phyloP scores from a whole-genome alignment of 2,113 vertebrate species.

The Gobiocypris rarus region DNA sequence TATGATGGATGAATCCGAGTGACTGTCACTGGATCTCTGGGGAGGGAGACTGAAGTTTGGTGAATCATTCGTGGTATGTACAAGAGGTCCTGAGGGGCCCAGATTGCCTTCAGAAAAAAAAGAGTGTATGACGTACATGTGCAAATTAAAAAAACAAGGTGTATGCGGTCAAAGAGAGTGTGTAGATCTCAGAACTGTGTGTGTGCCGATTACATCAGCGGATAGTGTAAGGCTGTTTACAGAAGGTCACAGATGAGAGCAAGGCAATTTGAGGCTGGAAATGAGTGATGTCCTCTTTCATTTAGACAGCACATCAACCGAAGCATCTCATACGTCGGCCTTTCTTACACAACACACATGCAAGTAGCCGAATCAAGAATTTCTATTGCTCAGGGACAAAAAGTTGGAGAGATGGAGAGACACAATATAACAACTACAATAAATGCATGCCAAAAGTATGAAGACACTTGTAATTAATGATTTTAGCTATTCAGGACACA shows the following conservation, averaged over 20 bases:
- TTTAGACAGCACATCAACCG: constrained; percentile 70
- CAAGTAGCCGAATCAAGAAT: constrained; percentile 42
- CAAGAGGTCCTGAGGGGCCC: neutral
- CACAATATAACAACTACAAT: neutral
- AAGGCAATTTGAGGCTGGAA: constrained; percentile 82
- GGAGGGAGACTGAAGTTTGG: neutral
- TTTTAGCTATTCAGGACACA: neutral
- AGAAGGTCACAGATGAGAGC: constrained; percentile 79
- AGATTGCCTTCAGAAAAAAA: neutral
- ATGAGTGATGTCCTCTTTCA: constrained; percentile 80
- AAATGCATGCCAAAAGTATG: neutral
- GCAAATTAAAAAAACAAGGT: neutral
- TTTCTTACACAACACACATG: constrained; percentile 16
- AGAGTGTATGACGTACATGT: neutral
- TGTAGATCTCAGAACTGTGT: constrained; percentile 27
- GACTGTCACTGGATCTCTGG: neutral
- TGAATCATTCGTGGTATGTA: constrained; percentile 17
- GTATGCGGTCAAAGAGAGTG: neutral
- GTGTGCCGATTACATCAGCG: neutral
- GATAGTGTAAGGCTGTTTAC: constrained; percentile 69
- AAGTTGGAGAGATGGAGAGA: neutral
- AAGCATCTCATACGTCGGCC: constrained; percentile 17
- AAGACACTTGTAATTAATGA: neutral
- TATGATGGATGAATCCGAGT: constrained; percentile 18
- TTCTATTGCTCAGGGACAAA: constrained; percentile 53